Base-by-base conservation (phyloP, 2,113 vertebrate species). In the Variabilichromis moorii region DNA sequence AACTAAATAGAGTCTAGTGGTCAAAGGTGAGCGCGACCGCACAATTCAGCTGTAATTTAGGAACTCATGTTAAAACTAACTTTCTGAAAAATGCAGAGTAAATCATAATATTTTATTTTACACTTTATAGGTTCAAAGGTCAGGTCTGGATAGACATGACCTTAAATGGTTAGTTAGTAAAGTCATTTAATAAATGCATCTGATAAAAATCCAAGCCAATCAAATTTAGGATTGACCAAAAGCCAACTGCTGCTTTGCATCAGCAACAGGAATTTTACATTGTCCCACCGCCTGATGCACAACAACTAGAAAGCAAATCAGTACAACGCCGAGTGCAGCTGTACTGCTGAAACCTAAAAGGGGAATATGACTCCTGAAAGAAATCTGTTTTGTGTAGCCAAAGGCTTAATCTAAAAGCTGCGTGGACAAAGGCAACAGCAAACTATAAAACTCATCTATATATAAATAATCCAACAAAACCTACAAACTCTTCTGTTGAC, bases 271-370 rank as follows among this genome's bases (percentile, higher is more conserved):
- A n/a, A 66, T 66, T 66, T 63, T 19, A 19, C 59, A 63, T 61
- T 63, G 61, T 66, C 33, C 61, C 53, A 55, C 53, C 21, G 11
- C 53, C 53, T 55, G 53, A 0, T 55, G 53, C 53, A 55, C 53
- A 55, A 12, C 0, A 55, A 55, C 53, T 55, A 55, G 21, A 55
- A 55, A 54, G 53, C 4, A 55, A 55, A 0, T 55, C 53, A 24
- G 4, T 13, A 12, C n/a, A 54, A 55, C 10, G 4, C 53, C 21
- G 0, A 4, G 10, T 21, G n/a, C 51, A 12, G 51, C 0, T 54
- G 53, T 54, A 54, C 53, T 54, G n/a, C 53, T 54, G 10, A 54
- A 54, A 54, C 53, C 10, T 24, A 54, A 54, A 10, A 24, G 53
- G 53, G n/a, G 53, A 54, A 54, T 2, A 24, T 1, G n/a, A 54